Evolutionary conservation across 2,888 invertebrate species (phyloP).

Genomic region (Perithous albicinctus): DNA sequence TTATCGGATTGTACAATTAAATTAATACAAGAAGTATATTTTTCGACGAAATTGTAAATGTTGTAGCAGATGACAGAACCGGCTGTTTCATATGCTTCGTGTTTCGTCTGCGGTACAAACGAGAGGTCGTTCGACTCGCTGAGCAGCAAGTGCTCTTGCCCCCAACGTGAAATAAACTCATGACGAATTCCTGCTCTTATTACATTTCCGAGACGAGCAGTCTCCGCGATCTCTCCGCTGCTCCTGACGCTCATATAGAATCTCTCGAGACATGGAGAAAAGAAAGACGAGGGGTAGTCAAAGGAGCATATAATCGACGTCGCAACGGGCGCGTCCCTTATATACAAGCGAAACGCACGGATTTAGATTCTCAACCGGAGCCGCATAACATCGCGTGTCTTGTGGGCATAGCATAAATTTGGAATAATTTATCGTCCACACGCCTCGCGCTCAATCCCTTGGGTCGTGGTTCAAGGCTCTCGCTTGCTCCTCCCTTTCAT

Average conservation of each 20-base stretch:
- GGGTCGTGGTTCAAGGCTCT: slow-evolving; percentile 58
- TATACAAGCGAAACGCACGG: slow-evolving; percentile 37
- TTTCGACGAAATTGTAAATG: neutral
- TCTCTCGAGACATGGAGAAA: neutral
- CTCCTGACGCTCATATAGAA: neutral
- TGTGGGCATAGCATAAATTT: slow-evolving; percentile 50
- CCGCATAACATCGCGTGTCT: slow-evolving; percentile 12
- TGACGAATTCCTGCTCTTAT: slow-evolving; percentile 40
- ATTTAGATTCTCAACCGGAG: slow-evolving; percentile 59
- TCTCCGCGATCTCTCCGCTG: slow-evolving; percentile 10
- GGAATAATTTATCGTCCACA: slow-evolving; percentile 43
- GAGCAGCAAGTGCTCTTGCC: slow-evolving; percentile 15
- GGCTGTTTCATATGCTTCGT: neutral
- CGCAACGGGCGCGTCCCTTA: slow-evolving; percentile 18
- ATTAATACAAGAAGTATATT: neutral
- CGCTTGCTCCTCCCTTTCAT: neutral
- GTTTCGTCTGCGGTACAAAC: slow-evolving; percentile 5
- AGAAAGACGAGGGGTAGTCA: neutral
- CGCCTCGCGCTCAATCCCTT: neutral
- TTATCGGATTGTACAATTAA: neutral
- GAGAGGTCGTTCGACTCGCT: slow-evolving; percentile 15
- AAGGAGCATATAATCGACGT: slow-evolving; percentile 36
- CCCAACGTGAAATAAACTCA: slow-evolving; percentile 49
- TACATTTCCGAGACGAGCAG: slow-evolving; percentile 42
- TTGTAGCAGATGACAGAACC: neutral